A percentile compares a stretch with the other conserved stretches of the same genome.
These are phyloP conservation scores for Lethrus apterus DNA, from an alignment of 1,140 invertebrate species.

Conservation along the genomic window DNA sequence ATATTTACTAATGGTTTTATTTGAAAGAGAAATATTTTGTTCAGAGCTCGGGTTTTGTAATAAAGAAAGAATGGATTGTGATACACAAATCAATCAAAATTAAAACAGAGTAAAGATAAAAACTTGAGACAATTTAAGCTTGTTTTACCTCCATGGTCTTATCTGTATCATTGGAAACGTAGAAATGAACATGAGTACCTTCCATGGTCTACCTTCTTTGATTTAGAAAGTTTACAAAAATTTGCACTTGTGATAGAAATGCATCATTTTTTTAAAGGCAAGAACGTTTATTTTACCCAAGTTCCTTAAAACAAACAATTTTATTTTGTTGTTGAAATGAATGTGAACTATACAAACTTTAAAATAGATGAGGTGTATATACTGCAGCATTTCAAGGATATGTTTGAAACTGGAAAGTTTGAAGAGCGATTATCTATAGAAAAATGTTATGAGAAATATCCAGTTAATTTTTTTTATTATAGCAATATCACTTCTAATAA, in stretches of 20 bases:
- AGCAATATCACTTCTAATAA: slow-evolving; percentile 57
- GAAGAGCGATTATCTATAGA: slow-evolving; percentile 70
- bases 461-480: slow-evolving; percentile 45
- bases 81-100: slow-evolving; percentile 53
- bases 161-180: slow-evolving; percentile 84
- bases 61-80: too few species aligned
- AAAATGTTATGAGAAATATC: slow-evolving; percentile 44
- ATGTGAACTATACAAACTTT: slow-evolving; percentile 36
- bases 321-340: slow-evolving; percentile 20
- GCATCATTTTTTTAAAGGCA: slow-evolving; percentile 67
- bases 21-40: too few species aligned
- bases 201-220: slow-evolving; percentile 83
- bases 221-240: slow-evolving; percentile 66
- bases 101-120: slow-evolving; percentile 34
- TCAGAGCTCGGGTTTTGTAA: too few species aligned
- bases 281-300: too few species aligned
- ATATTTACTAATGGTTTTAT: too few species aligned
- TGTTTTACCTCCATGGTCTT: slow-evolving; percentile 86
- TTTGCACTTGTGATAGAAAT: slow-evolving; percentile 87
- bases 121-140: slow-evolving; percentile 48
- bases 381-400: slow-evolving; percentile 79
- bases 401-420: slow-evolving; percentile 74
- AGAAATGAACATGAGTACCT: slow-evolving; percentile 41
- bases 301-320: too few species aligned
- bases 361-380: slow-evolving; percentile 70